Conservation (phyloP, 2,113 vertebrate genomes). For the Puma concolor region DNA sequence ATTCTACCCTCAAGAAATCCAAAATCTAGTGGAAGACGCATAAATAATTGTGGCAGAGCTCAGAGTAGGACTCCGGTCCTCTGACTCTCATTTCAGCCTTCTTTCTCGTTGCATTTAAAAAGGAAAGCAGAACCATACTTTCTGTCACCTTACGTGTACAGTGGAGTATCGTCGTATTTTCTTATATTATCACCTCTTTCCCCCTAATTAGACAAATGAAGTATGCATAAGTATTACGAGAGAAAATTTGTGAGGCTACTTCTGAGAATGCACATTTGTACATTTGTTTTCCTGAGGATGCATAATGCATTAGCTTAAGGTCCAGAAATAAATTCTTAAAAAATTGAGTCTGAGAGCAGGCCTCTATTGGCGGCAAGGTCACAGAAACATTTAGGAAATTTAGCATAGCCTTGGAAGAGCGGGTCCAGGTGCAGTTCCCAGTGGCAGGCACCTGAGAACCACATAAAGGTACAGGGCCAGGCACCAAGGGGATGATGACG, state of each 20-base stretch:
- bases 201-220: background rate
- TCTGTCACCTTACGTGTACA: background rate
- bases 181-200: background rate
- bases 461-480: accelerated
- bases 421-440: background rate
- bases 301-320: background rate
- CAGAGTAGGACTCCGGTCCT: background rate
- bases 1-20: background rate
- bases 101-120: background rate
- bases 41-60: background rate
- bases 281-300: background rate
- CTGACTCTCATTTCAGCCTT: background rate
- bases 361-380: background rate
- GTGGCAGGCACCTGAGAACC: too few relatives aligned
- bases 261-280: background rate
- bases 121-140: background rate
- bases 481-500: accelerated
- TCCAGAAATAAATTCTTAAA: background rate
- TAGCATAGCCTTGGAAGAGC: background rate
- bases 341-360: background rate
- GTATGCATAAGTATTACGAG: background rate
- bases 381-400: background rate
- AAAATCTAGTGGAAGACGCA: background rate
- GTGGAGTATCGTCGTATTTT: background rate
- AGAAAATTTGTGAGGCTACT: background rate